Evolutionary conservation across 1,140 invertebrate genomes (phyloP), one percentile per base, ranked within the genome.

Genomic region (Drosophila yakuba): DNA sequence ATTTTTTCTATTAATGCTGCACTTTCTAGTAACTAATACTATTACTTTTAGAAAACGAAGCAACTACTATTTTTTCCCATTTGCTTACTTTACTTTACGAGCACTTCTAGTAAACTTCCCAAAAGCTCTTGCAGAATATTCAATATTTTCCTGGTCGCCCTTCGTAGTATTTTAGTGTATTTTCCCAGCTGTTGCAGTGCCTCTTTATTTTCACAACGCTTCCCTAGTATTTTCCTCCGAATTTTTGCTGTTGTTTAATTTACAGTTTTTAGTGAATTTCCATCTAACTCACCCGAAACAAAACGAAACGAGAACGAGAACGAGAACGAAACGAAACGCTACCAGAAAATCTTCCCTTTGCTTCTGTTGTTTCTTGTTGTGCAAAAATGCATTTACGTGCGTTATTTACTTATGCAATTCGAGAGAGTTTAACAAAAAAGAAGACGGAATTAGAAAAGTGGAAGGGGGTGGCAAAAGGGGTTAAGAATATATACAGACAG

Each of bases 361-460:
- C 41, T 44, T 36, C 44, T 44, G 28, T 51, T 20, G 14, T 54
- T 47, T 67, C 48, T 74, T 55, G 58, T 74, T 74, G 50, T 41
- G 25, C 58, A 76, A 56, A 85, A 84, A 80, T 84, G 81, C 80
- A 84, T 85, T 85, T 84, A 77, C 81, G 81, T 85, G 81, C 77
- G 80, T 80, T 84, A 84, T 84, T 84, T 84, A 84, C 80, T 85
- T 85, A 84, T 84, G 80, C 80, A 80, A 75, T 67, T 50, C 71
- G 15, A 56, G 43, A 58, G 25, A 71, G 43, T 58, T 64, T 20
- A 59, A 73, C 36, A 60, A 39, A 60, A 67, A 45, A 15, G 35
- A 23, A 12, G 39, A 55, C n/a, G 12, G n/a, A 4, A 5, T 17
- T 20, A 51, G 11, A 51, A 23, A 39, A 38, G 10, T 43, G 10